Evolutionary conservation across 2,113 vertebrate species (phyloP), one percentile per base, ranked within the genome.

Genomic region (Myrmophylax atrothorax): DNA sequence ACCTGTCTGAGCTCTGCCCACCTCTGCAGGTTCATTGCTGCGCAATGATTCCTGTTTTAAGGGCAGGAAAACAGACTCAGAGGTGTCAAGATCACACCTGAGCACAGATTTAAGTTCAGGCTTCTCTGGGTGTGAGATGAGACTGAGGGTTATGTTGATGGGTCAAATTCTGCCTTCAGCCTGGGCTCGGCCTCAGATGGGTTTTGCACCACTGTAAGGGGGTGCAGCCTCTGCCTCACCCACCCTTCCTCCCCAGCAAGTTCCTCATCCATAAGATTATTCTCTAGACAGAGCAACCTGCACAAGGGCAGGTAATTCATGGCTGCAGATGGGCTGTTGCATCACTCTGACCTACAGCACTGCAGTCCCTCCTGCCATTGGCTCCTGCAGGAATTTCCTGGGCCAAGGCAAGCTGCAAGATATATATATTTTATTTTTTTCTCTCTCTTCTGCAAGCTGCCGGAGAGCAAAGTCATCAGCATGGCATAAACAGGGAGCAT

Each of bases 391-490:
- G 77, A 72, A 52, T 64, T 78, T 81, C 73, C 73, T 9, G 56
- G 84, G 73, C 86, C 77, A 87, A 87, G 38, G 18, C 69, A 60
- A 84, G 52, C 89, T 46, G 80, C 70, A 87, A 70, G 52, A 93
- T 7, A 40, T 1, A 53, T 15, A 35, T 24, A 44, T 20, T 10
- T 47, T 12, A 47, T 22, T 14, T 56, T 77, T 50, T 13, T 15
- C 9, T 66, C 46, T 33, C 52, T 66, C 73, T 68, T 35, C 89
- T 67, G 78, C 23, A 5, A 91, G 91, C 87, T 69, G 81, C 87
- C 77, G 55, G 70, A 91, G 70, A 90, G 73, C 91, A 83, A 85
- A 93, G 87, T 77, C 95, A 52, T 67, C 38, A 87, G 78, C 55
- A 14, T 1, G 18, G 78, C 82, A 83, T 59, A 69, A 95, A 88